Evolutionary conservation across 2,113 vertebrate genomes (phyloP).

Genomic region (Anhinga rufa): DNA sequence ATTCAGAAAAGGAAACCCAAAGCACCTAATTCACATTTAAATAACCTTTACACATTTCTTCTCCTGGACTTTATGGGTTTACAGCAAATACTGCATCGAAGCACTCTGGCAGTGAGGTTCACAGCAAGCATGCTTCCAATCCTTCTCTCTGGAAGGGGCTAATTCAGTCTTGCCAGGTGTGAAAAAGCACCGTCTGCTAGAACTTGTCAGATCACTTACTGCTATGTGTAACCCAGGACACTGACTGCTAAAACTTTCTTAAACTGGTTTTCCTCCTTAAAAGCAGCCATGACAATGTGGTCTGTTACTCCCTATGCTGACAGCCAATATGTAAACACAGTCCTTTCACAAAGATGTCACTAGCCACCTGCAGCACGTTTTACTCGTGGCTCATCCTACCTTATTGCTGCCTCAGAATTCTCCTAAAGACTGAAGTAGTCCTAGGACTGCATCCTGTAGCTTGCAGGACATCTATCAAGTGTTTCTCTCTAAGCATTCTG

Average conservation of each 20-base stretch:
- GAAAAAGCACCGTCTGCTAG: not conserved
- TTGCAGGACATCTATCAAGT: not conserved
- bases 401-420: not conserved
- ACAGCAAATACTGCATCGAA: not conserved
- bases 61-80: not conserved
- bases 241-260: not conserved
- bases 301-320: not conserved
- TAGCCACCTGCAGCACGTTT: not conserved
- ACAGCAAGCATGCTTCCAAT: not conserved
- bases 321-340: not conserved
- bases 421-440: not conserved
- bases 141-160: not conserved
- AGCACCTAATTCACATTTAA: not conserved
- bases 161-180: not conserved
- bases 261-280: not conserved
- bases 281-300: not conserved
- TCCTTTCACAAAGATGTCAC: not conserved
- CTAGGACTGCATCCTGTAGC: not conserved
- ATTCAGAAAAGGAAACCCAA: not conserved
- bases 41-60: not conserved
- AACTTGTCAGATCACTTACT: not conserved
- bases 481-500: not conserved
- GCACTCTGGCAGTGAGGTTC: not conserved
- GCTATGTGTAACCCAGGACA: not conserved
- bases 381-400: not conserved